Conservation (phyloP, 2,888 invertebrate genomes). For the Pogonocherus hispidulus region DNA sequence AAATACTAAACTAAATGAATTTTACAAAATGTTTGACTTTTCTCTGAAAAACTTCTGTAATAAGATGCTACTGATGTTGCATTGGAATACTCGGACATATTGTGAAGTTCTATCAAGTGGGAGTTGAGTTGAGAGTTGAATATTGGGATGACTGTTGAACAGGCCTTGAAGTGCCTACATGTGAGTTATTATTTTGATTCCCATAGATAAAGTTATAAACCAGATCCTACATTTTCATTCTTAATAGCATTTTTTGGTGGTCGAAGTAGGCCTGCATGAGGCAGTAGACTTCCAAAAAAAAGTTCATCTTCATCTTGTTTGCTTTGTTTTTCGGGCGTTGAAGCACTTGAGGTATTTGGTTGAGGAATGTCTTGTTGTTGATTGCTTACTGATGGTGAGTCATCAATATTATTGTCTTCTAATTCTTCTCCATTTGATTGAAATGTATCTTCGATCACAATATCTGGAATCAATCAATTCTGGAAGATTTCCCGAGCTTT, state of each 20-base stretch:
- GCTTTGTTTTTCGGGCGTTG: not conserved
- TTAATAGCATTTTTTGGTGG: not conserved
- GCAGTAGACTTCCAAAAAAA: constrained; percentile 1
- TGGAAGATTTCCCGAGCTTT: not conserved
- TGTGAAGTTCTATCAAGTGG: not conserved
- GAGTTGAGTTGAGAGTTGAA: not conserved
- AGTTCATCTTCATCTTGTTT: not conserved
- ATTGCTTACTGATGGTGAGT: not conserved
- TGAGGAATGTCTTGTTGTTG: too few species aligned
- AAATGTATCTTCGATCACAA: too few species aligned
- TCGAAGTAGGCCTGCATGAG: not conserved
- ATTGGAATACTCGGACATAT: not conserved
- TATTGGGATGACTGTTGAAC: too few species aligned
- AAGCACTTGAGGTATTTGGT: too few species aligned
- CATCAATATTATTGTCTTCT: not conserved
- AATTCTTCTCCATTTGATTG: not conserved
- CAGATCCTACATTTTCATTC: not conserved
- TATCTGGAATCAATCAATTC: too few species aligned
- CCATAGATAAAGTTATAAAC: not conserved
- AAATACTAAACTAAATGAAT: not conserved
- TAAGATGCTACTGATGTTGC: not conserved
- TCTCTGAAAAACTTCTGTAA: not conserved
- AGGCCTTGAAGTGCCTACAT: too few species aligned
- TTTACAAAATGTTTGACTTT: not conserved
- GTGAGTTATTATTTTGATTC: too few species aligned